phyloP scores from a whole-genome alignment of 2,797 vertebrate genomes.

The Ceryle rudis region DNA sequence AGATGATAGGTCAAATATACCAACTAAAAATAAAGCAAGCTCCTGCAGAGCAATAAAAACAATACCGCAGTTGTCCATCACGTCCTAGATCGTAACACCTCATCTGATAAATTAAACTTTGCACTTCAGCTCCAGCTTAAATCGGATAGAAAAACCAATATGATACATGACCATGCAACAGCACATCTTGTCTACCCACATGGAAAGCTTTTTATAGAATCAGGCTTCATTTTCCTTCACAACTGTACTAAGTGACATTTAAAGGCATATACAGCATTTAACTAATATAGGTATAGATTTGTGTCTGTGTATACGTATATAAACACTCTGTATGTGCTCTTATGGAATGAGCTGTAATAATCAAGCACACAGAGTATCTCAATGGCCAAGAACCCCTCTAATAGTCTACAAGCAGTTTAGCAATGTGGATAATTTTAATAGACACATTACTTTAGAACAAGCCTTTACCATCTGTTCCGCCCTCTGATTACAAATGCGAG shows the following conservation, averaged over 20 bases:
- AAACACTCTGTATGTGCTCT: neutral
- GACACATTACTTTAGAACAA: constrained; percentile 78
- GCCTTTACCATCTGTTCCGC: constrained; percentile 79
- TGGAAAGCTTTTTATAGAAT: neutral
- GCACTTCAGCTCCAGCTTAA: neutral
- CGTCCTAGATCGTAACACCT: neutral
- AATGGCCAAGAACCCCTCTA: constrained; percentile 64
- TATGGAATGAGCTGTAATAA: constrained; percentile 73
- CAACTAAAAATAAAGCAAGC: neutral
- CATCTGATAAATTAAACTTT: neutral
- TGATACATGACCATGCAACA: neutral
- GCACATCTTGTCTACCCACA: neutral
- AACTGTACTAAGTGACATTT: constrained; percentile 57
- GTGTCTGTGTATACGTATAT: neutral
- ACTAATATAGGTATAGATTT: constrained; percentile 18
- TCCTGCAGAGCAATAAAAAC: neutral
- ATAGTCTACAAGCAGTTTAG: constrained; percentile 70
- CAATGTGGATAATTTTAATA: constrained; percentile 78
- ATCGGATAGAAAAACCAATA: neutral
- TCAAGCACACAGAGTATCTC: constrained; percentile 64
- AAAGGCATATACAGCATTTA: constrained; percentile 58
- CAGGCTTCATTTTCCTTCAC: constrained; percentile 71
- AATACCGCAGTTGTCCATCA: neutral
- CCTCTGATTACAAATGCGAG: constrained; percentile 82
- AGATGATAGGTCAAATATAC: neutral